A percentile compares a stretch with the other conserved stretches of the same genome.
Evolutionary conservation across 2,888 invertebrate species (phyloP).

Genomic region (Himalopsyche japonica): DNA sequence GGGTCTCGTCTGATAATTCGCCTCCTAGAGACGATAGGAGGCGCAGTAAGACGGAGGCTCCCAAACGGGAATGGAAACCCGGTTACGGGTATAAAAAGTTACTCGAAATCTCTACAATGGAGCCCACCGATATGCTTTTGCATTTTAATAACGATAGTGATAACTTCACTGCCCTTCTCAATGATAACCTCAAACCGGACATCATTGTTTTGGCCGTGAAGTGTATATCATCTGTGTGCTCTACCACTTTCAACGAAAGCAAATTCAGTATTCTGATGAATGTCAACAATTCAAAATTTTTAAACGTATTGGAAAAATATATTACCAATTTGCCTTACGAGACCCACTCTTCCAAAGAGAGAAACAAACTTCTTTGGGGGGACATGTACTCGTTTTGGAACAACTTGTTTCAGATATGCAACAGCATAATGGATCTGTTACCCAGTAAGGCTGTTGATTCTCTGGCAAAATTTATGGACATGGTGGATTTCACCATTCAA

Average conservation of each 20-base stretch:
- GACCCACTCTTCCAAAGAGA: neutral
- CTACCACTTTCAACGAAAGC: neutral
- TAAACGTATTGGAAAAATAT: neutral
- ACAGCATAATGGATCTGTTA: neutral
- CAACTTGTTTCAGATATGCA: slow-evolving; percentile 6
- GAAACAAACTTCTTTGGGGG: slow-evolving; percentile 6
- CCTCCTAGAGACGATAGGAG: neutral
- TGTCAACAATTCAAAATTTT: slow-evolving; percentile 4
- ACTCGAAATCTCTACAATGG: neutral
- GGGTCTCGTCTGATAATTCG: neutral
- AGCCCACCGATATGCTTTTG: neutral
- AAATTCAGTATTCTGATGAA: neutral
- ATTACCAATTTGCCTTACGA: slow-evolving; percentile 1
- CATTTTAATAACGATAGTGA: neutral
- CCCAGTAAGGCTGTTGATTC: slow-evolving; percentile 15
- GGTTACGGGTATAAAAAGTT: neutral
- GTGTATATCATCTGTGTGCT: neutral
- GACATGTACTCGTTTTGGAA: neutral
- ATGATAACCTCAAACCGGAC: neutral
- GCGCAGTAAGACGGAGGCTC: neutral
- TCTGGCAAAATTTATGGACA: neutral
- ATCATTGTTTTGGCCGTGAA: slow-evolving; percentile 6
- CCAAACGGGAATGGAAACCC: neutral
- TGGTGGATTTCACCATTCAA: neutral
- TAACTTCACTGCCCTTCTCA: neutral